These are phyloP conservation scores for Anoplolepis gracilipes DNA, from an alignment of 1,140 invertebrate species.

Conservation along the genomic window DNA sequence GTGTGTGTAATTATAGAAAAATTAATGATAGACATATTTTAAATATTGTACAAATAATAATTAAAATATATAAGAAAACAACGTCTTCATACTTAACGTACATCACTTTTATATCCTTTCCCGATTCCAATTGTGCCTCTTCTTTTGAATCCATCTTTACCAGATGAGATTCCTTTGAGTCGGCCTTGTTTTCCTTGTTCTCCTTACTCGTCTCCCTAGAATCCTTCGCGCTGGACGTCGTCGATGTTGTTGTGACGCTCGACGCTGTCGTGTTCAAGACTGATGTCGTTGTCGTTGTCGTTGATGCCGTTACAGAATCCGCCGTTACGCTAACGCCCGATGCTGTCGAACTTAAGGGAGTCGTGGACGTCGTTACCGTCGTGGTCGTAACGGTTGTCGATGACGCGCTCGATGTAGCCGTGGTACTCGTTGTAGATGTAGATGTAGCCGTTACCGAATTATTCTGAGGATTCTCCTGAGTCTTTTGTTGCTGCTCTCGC, in stretches of 20 bases:
- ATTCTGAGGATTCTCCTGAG: conserved; percentile 84
- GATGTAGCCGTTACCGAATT: conserved; percentile 76
- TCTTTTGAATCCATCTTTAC: conserved; percentile 78
- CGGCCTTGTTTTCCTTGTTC: conserved; percentile 79
- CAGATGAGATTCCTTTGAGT: conserved; percentile 77
- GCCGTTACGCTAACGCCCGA: conserved; percentile 70
- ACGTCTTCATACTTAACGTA: conserved; percentile 62
- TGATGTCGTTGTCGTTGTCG: conserved; percentile 73
- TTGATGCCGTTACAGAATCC: conserved; percentile 69
- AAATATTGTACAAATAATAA: neutral
- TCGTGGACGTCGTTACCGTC: conserved; percentile 71
- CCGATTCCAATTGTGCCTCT: conserved; percentile 76
- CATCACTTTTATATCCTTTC: conserved; percentile 78
- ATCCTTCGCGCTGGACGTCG: conserved; percentile 79
- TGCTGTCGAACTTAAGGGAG: conserved; percentile 74
- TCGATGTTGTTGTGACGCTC: conserved; percentile 77
- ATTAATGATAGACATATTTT: neutral
- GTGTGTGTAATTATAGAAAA: neutral
- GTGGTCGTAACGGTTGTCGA: conserved; percentile 77
- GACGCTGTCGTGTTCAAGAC: conserved; percentile 79
- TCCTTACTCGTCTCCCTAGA: conserved; percentile 82
- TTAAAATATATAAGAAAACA: conserved; percentile 13
- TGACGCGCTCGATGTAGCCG: conserved; percentile 68
- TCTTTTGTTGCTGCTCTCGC: conserved; percentile 91
- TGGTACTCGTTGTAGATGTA: conserved; percentile 75